Evolutionary conservation across 2,888 invertebrate species (phyloP), one percentile per base, ranked within the genome.

Genomic region (Lobophora halterata): DNA sequence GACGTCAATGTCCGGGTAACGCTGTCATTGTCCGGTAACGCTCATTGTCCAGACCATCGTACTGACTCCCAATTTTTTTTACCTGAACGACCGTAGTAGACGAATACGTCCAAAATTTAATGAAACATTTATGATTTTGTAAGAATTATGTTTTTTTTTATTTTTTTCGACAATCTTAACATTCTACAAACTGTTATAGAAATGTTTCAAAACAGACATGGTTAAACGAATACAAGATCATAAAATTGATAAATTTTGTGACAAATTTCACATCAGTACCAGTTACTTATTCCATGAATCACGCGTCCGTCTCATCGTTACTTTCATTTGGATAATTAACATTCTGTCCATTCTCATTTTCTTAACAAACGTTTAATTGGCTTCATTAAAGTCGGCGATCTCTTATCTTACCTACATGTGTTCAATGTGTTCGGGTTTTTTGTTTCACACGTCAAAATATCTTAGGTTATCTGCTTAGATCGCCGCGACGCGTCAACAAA

Each of bases 381-480:
- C 50, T 53, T 53, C 53, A 53, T 53, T 53, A 53, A 46, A 45
- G 52, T 52, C 55, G 53, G 50, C 43, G 44, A 55, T 64, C 36
- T 23, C 30, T 31, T 41, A 63, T 66, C 59, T 67, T 55, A 58
- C 58, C 56, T 47, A 62, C 63, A 60, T 61, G 52, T 48, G 65
- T 65, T 61, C 52, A 43, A 25, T 34, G 29, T 41, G 29, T 50
- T 55, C 55, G 58, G 61, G 65, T 74, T 73, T 60, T 63, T 54
- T 58, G 60, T 46, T 68, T 68, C 65, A 69, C 73, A 69, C 71
- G 74, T 78, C 76, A 76, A 71, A 79, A 73, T 70, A 69, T 70
- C 63, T 71, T 60, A 67, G 58, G 46, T 61, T 78, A 79, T 81
- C 78, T 61, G 36, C 24, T 43, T 51, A 46, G 61, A 77, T 78